Percentiles rank a stretch among this genome's conserved stretches.
Evolutionary conservation across 1,140 invertebrate genomes (phyloP).

Genomic region (Anoplophora glabripennis): DNA sequence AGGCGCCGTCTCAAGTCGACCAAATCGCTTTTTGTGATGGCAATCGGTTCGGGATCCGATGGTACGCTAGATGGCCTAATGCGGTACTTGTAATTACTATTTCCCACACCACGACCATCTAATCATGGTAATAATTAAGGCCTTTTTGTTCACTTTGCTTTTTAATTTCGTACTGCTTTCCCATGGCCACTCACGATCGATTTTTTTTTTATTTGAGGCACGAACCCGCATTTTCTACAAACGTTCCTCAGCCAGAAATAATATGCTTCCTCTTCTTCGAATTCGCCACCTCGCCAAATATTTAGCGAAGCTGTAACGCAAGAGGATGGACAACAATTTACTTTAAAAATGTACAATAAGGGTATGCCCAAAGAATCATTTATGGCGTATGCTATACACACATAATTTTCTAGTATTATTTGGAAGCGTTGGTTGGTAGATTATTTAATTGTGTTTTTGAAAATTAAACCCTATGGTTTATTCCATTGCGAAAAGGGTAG

Average conservation of each 20-base stretch:
- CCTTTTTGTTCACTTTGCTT: conserved; percentile 33
- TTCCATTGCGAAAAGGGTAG: too few relatives aligned
- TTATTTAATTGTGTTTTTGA: too few relatives aligned
- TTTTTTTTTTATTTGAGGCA: conserved; percentile 9
- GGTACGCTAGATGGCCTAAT: conserved; percentile 24
- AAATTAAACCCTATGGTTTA: too few relatives aligned
- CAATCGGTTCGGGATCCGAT: neutral
- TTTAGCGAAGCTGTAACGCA: too few relatives aligned
- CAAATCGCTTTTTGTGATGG: conserved; percentile 15
- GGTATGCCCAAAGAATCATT: too few relatives aligned
- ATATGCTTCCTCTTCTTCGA: neutral
- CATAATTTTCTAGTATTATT: too few relatives aligned
- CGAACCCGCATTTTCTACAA: neutral
- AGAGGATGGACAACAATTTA: too few relatives aligned
- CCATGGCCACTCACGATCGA: conserved; percentile 34
- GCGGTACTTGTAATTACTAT: conserved; percentile 41
- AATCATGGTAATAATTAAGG: conserved; percentile 41
- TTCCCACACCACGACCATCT: conserved; percentile 39
- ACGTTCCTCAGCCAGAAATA: neutral
- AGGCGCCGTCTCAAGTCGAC: conserved; percentile 19
- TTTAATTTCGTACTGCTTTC: conserved; percentile 33
- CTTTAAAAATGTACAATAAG: too few relatives aligned
- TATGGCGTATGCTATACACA: too few relatives aligned
- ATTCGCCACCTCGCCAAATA: neutral
- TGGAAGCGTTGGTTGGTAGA: too few relatives aligned